These are phyloP conservation scores for Hesperia comma DNA, from an alignment of 2,888 invertebrate genomes.

Conservation along the genomic window DNA sequence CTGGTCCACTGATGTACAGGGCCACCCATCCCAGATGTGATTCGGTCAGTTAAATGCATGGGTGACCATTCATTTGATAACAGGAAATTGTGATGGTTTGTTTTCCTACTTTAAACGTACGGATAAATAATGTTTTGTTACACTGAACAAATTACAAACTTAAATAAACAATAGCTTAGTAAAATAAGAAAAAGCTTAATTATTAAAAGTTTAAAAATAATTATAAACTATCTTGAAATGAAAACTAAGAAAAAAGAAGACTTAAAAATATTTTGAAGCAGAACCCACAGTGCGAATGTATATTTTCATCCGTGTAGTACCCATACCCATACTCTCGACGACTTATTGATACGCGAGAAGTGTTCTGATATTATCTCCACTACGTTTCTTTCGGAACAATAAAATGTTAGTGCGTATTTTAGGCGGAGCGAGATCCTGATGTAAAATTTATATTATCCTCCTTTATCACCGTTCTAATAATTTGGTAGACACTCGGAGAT, in stretches of 20 bases:
- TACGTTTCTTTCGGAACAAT: conserved; percentile 16
- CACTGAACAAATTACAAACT: too few species aligned
- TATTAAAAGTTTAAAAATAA: too few species aligned
- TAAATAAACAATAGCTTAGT: too few species aligned
- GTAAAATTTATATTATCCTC: conserved; percentile 11
- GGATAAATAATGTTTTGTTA: too few species aligned
- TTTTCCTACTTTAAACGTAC: too few species aligned
- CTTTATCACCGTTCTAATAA: background rate
- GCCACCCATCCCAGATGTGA: too few species aligned
- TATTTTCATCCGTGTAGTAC: conserved; percentile 16
- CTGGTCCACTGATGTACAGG: too few species aligned
- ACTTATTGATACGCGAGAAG: conserved; percentile 32
- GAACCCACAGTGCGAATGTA: background rate
- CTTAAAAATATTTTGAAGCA: background rate
- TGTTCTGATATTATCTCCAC: conserved; percentile 15
- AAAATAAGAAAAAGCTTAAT: too few species aligned
- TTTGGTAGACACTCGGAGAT: background rate
- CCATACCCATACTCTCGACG: conserved; percentile 16
- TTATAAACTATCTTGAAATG: too few species aligned
- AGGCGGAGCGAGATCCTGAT: conserved; percentile 11
- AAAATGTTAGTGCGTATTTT: conserved; percentile 32
- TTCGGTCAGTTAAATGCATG: too few species aligned
- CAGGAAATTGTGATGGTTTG: too few species aligned
- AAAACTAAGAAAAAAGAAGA: background rate
- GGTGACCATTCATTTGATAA: too few species aligned